Conservation (phyloP, 2,888 invertebrate species). For the Apotomis capreana region DNA sequence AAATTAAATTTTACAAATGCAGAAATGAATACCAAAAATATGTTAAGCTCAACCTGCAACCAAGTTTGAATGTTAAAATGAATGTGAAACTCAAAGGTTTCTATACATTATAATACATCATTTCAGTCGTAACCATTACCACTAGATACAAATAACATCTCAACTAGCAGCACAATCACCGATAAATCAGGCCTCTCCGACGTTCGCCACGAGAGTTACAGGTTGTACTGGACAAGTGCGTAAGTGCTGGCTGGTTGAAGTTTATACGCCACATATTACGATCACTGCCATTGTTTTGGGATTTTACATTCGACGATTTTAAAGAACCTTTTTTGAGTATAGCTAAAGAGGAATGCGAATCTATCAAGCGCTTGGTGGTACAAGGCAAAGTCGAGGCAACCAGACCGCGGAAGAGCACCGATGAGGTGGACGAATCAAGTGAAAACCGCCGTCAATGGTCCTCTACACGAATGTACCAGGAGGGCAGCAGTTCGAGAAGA, state of each 20-base stretch:
- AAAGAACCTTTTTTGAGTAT: not conserved
- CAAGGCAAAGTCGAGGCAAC: no score
- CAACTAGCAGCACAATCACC: conserved; percentile 21
- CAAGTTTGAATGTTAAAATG: not conserved
- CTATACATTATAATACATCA: not conserved
- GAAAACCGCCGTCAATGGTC: no score
- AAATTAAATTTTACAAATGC: no score
- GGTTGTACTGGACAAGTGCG: conserved; percentile 10
- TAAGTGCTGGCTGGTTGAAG: conserved; percentile 20
- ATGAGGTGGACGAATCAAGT: no score
- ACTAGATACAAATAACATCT: conserved; percentile 20
- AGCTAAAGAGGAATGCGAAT: no score
- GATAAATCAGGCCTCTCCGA: conserved; percentile 26
- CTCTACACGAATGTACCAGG: no score
- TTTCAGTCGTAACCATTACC: conserved; percentile 8
- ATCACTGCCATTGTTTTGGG: conserved; percentile 23
- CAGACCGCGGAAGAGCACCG: no score
- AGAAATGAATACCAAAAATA: no score
- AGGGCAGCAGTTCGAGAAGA: no score
- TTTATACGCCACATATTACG: conserved; percentile 24
- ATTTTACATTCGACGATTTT: conserved; percentile 13
- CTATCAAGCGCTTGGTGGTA: no score
- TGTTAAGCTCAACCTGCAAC: no score
- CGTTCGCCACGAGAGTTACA: conserved; percentile 5
- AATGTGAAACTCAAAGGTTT: not conserved